Base-by-base conservation (phyloP, 2,797 vertebrate genomes). In the Zenarchopterus dispar region DNA sequence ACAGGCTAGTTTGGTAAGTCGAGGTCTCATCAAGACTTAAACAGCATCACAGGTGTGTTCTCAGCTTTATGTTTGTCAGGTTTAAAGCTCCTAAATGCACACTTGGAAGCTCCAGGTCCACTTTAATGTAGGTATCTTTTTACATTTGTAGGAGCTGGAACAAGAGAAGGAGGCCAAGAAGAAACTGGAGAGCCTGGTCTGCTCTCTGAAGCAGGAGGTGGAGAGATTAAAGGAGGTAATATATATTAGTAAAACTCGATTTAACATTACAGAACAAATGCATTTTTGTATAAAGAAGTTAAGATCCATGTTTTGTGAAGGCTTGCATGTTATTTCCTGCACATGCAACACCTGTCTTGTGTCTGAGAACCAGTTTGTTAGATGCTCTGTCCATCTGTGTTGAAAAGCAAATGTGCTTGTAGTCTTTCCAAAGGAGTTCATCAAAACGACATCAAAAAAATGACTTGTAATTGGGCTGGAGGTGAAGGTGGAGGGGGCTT, bases 221-320 rank as follows among this genome's bases (percentile, higher is more conserved):
- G 85, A 93, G 75, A 88, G 67, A 75, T 75, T 94, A 65, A 92
- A 85, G 78, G 91, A 92, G 94, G 94, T 94, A 86, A 81, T 6
- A 21, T 18, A 18, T 41, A n/a, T 56, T 53, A 63, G 31, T 10
- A 59, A 47, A 69, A 46, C 9, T 46, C 78, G 71, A 49, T 61
- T 54, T 70, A 62, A 82, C 5, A 49, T 42, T 22, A 53, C 21
- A 44, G 26, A 63, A 42, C 15, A 19, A 52, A 22, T 51, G 2
- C 44, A 46, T 11, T 36, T 36, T 36, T 36, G 33, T 36, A 13
- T 36, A 36, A 11, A 36, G 9, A 36, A 36, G 33, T 36, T 2
- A 36, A 36, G 33, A 36, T 10, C 11, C 13, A 28, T 28, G 9
- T 36, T 36, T 36, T 2, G 9, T 4, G 13, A 36, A 36, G 6